Conservation (phyloP, 2,797 vertebrate genomes). For the Lates japonicus region DNA sequence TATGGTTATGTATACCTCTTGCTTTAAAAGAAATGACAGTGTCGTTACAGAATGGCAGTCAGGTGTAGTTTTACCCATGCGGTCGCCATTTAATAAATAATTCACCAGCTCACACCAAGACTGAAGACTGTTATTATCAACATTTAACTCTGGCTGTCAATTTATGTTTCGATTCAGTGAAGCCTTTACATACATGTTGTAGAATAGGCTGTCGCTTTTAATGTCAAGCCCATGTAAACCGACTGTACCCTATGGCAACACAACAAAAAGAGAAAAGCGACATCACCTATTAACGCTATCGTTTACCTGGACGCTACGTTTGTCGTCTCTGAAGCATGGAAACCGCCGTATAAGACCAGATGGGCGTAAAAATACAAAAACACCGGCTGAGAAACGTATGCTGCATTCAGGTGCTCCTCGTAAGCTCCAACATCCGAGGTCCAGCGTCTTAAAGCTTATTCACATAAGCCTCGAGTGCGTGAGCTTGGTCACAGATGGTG, state of each 20-base stretch:
- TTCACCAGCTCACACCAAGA: slow-evolving; percentile 36
- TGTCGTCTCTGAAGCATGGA: slow-evolving; percentile 78
- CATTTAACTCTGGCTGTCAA: slow-evolving; percentile 28
- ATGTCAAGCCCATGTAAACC: slow-evolving; percentile 2
- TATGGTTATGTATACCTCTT: slow-evolving; percentile 4
- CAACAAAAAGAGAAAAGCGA: slow-evolving; percentile 12
- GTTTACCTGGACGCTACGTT: slow-evolving; percentile 79
- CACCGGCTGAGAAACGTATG: slow-evolving; percentile 74
- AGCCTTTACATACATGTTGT: no score
- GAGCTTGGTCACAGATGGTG: background rate
- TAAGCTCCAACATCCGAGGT: background rate
- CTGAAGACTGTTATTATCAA: slow-evolving; percentile 37
- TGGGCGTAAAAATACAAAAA: slow-evolving; percentile 73
- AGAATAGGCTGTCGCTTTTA: background rate
- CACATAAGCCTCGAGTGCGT: no score
- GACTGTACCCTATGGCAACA: slow-evolving; percentile 16
- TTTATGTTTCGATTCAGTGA: slow-evolving; percentile 22
- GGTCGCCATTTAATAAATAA: slow-evolving; percentile 52
- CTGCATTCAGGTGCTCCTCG: slow-evolving; percentile 49
- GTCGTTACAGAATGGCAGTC: slow-evolving; percentile 51
- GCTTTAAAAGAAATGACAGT: slow-evolving; percentile 25
- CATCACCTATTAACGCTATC: slow-evolving; percentile 13
- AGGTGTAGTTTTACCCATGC: slow-evolving; percentile 68
- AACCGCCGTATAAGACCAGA: slow-evolving; percentile 57
- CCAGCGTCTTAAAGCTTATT: background rate